Evolutionary conservation across 2,113 vertebrate genomes (phyloP).

Genomic region (Chloebia gouldiae): DNA sequence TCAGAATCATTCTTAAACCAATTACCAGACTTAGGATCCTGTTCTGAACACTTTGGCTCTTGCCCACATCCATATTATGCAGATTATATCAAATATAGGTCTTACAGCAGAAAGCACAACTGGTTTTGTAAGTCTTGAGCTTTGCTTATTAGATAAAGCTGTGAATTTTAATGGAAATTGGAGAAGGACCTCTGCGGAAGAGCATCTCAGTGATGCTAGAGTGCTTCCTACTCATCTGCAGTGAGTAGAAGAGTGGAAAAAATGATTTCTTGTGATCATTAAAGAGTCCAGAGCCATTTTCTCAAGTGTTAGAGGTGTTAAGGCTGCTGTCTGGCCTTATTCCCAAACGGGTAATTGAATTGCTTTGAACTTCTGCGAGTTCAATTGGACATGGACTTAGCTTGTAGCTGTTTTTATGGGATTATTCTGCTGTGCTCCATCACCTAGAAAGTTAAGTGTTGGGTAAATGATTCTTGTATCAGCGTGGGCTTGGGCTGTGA

Average conservation of each 20-base stretch:
- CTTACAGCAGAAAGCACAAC: not conserved
- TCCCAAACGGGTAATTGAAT: conserved; percentile 58
- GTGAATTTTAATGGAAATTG: conserved; percentile 5
- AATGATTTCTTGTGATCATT: conserved; percentile 18
- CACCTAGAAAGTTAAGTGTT: not conserved
- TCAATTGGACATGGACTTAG: conserved; percentile 33
- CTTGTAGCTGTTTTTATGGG: not conserved
- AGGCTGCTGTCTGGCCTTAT: conserved; percentile 50
- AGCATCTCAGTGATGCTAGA: not conserved
- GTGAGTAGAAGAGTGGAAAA: not conserved
- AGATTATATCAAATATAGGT: conserved; percentile 1
- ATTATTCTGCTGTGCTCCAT: conserved; percentile 25
- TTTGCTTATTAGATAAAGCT: conserved; percentile 14
- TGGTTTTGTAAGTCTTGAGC: not conserved
- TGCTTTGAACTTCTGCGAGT: conserved; percentile 39
- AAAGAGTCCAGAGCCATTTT: conserved; percentile 47
- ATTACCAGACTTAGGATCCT: conserved; percentile 30
- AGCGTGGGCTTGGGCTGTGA: not conserved
- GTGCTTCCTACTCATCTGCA: not conserved
- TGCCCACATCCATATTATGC: conserved; percentile 14
- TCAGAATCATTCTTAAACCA: conserved; percentile 28
- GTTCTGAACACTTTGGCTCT: conserved; percentile 33
- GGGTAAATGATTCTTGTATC: not conserved
- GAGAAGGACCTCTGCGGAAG: not conserved
- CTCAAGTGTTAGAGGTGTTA: conserved; percentile 38